phyloP scores from a whole-genome alignment of 2,113 vertebrate genomes.

The Pimephales promelas region DNA sequence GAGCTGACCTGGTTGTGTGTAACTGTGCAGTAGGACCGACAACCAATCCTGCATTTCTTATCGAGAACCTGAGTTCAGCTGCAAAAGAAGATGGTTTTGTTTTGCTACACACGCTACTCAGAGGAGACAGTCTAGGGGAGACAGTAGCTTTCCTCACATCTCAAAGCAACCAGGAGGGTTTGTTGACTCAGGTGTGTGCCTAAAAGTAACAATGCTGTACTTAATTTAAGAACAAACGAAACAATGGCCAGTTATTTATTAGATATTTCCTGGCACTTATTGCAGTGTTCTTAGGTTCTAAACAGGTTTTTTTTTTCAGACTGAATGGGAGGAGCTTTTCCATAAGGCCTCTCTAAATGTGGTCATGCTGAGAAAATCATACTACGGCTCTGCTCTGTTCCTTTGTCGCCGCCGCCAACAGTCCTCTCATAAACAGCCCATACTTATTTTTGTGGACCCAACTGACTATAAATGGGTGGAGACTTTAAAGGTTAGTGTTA shows the following conservation, averaged over 20 bases:
- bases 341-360: constrained; percentile 72
- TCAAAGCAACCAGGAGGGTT: constrained; percentile 66
- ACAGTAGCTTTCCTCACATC: constrained; percentile 80
- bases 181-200: constrained; percentile 83
- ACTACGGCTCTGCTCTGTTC: constrained; percentile 88
- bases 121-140: constrained; percentile 84
- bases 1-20: constrained; percentile 84
- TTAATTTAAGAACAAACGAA: neutral
- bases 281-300: neutral
- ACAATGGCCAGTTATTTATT: too few species aligned
- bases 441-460: constrained; percentile 82
- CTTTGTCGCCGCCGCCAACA: constrained; percentile 75
- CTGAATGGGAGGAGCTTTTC: constrained; percentile 85
- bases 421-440: constrained; percentile 61
- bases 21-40: constrained; percentile 75
- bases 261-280: neutral
- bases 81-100: constrained; percentile 86
- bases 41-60: constrained; percentile 60
- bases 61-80: constrained; percentile 82
- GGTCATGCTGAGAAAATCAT: constrained; percentile 83
- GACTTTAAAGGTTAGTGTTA: constrained; percentile 82
- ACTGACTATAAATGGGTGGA: constrained; percentile 88
- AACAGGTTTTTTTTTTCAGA: constrained; percentile 66
- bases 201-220: neutral
- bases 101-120: constrained; percentile 86